Base-by-base conservation (phyloP, 2,888 invertebrate genomes). In the Augochlorella aurata region DNA sequence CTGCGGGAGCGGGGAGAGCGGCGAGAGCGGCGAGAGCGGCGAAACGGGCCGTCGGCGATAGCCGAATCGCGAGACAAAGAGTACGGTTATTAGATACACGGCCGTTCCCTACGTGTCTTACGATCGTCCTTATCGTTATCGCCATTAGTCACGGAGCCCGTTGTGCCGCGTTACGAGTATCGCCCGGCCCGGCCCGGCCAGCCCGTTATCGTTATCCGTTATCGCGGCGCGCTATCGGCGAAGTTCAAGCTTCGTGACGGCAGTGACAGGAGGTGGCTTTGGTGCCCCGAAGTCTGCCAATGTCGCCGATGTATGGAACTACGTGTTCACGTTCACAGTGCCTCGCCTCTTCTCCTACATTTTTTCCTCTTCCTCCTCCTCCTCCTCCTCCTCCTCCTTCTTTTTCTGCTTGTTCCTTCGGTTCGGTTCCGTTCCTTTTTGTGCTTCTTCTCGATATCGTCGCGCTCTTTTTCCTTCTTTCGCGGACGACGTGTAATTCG, bases 91-190 rank as follows among this genome's bases (percentile, higher is more conserved):
- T 88, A 86, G 84, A 87, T 87, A 87, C 79, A 87, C 68, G 82
- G 77, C 72, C 82, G 86, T 87, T 87, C 88, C 88, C 86, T 89
- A 89, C 90, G 89, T 91, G 89, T 90, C 91, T 90, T 89, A 89
- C 90, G 89, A 89, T 89, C 87, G 86, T 85, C 81, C 85, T 90
- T 92, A 92, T 92, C 92, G 90, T 89, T 90, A 92, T 92, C 91
- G 91, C 89, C 91, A 91, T 93, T 92, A 92, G 92, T 92, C 91
- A 92, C 90, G 91, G 85, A 87, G 82, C 76, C 77, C 80, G 88
- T 84, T 89, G 89, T 89, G 90, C 87, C 89, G 82, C 87, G 89
- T 89, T 89, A 87, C 87, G 88, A 85, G 89, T 89, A 90, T 89
- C 89, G 84, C 63, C 45, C 38, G 38, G 38, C 38, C 29, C 2